Conservation (phyloP, 2,797 vertebrate genomes). For the Esox masquinongy region DNA sequence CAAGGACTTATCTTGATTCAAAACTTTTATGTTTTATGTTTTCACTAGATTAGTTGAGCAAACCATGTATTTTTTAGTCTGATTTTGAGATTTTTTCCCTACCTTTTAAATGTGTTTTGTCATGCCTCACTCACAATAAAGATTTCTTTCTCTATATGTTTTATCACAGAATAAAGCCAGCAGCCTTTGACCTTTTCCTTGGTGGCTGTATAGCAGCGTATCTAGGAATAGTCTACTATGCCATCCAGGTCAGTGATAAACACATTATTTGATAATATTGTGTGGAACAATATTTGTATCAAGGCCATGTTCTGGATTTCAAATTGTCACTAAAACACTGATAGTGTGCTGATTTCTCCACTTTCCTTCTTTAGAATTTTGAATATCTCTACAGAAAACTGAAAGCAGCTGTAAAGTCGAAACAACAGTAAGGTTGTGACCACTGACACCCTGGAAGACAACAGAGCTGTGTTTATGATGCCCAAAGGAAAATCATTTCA, state of each 20-base stretch:
- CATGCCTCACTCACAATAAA: not conserved
- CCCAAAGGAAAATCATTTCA: not conserved
- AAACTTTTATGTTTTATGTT: not conserved
- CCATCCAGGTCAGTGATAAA: constrained; percentile 70
- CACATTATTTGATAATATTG: not conserved
- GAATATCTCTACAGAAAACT: constrained; percentile 68
- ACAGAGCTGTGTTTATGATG: not conserved
- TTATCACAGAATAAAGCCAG: constrained; percentile 79
- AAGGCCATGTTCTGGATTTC: not conserved
- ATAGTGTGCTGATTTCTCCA: not conserved
- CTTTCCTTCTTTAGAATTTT: constrained; percentile 68
- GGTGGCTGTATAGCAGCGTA: constrained; percentile 81
- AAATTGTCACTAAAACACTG: not conserved
- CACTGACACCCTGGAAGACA: not conserved
- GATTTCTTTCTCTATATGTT: not conserved
- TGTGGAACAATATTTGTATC: not conserved
- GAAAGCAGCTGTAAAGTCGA: constrained; percentile 70
- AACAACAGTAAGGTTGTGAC: constrained; percentile 61
- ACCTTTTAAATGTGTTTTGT: not conserved
- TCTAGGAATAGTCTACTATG: constrained; percentile 75
- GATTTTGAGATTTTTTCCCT: not conserved
- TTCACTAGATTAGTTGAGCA: not conserved
- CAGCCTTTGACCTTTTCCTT: constrained; percentile 82
- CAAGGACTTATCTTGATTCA: not conserved
- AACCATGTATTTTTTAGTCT: not conserved